A percentile compares a stretch with the other conserved stretches of the same genome.
These are phyloP conservation scores for Gymnogyps californianus DNA, from an alignment of 2,113 vertebrate species.

Conservation along the genomic window DNA sequence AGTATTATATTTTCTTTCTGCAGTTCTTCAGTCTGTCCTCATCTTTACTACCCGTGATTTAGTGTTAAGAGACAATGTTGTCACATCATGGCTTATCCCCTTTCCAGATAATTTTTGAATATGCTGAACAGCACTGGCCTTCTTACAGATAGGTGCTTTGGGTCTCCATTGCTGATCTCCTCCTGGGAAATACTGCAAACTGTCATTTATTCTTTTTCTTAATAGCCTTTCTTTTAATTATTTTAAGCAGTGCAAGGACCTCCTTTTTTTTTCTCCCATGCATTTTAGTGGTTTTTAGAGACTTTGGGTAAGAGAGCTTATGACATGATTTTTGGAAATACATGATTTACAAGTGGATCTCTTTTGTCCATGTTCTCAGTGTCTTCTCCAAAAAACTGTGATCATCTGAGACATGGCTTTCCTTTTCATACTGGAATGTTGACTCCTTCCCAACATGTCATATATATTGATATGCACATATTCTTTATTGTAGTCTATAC, in stretches of 20 bases:
- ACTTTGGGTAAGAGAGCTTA: neutral
- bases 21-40: neutral
- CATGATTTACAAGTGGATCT: neutral
- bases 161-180: neutral
- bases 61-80: neutral
- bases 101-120: neutral
- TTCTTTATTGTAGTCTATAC: neutral
- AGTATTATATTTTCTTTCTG: neutral
- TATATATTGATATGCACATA: neutral
- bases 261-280: neutral
- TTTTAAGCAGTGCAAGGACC: neutral
- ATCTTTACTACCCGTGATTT: neutral
- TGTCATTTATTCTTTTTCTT: neutral
- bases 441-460: neutral
- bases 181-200: neutral
- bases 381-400: neutral
- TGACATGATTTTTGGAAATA: neutral
- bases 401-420: accelerated
- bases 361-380: neutral
- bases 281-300: neutral
- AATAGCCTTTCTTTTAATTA: neutral
- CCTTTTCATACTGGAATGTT: neutral
- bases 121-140: neutral
- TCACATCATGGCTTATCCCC: neutral
- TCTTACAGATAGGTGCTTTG: neutral